Percentiles rank a stretch among this genome's conserved stretches.
phyloP scores from a whole-genome alignment of 2,888 invertebrate genomes.

The Dasypolia templi region DNA sequence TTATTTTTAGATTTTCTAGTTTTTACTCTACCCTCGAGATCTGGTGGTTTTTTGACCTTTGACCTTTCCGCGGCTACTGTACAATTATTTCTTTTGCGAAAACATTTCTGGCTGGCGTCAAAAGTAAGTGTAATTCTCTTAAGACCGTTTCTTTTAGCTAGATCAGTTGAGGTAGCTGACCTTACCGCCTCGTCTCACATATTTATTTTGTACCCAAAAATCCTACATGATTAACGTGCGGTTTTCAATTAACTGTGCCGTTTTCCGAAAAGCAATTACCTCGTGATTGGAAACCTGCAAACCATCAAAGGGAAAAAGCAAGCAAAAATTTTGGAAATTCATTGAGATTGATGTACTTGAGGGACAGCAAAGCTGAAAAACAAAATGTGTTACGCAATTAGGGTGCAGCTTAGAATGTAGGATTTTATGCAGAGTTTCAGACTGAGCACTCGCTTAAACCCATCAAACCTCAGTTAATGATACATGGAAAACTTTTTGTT shows the following conservation, averaged over 20 bases:
- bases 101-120: not conserved
- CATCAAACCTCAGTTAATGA: not conserved
- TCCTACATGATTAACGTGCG: not conserved
- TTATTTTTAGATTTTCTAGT: constrained; percentile 7
- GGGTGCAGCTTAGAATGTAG: no score
- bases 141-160: not conserved
- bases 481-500: no score
- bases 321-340: not conserved
- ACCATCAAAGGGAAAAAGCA: not conserved
- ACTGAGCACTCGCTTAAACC: no score
- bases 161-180: not conserved
- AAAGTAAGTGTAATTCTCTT: not conserved
- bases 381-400: no score
- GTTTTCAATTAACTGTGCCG: not conserved
- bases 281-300: not conserved
- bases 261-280: not conserved
- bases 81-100: constrained; percentile 3
- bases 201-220: not conserved
- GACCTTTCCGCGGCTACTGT: not conserved
- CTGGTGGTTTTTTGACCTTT: constrained; percentile 1
- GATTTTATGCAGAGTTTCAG: no score
- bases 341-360: no score
- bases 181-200: not conserved
- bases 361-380: no score
- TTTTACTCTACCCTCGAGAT: not conserved